A percentile compares a stretch with the other conserved stretches of the same genome.
Evolutionary conservation across 2,888 invertebrate genomes (phyloP).

Genomic region (Caenorhabditis becei): DNA sequence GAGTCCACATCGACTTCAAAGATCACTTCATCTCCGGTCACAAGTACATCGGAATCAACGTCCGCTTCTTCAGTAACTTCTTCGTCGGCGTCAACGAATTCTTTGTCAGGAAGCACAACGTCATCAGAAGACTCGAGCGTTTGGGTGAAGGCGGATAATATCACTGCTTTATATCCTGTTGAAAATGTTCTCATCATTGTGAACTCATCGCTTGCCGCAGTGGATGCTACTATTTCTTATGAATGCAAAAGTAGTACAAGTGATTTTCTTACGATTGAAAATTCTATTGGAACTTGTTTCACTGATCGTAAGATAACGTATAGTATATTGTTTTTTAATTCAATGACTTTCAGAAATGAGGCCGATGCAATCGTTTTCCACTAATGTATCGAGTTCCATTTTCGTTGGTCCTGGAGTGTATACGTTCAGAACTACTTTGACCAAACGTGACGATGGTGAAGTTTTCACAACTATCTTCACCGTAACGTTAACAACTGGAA

Average conservation of each 20-base stretch:
- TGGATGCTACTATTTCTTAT: background rate
- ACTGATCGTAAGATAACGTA: background rate
- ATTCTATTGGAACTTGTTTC: constrained; percentile 23
- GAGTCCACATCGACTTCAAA: background rate
- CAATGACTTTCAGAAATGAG: background rate
- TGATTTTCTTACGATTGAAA: background rate
- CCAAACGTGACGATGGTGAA: background rate
- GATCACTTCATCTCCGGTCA: background rate
- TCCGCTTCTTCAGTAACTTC: background rate
- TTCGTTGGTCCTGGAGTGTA: constrained; percentile 23
- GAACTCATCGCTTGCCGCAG: background rate
- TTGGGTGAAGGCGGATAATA: background rate
- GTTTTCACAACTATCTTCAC: background rate
- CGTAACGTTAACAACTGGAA: background rate
- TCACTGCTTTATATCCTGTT: background rate
- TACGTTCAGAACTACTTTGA: constrained; percentile 14
- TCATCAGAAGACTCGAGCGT: too few relatives aligned
- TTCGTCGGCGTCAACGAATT: background rate
- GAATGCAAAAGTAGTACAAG: constrained; percentile 13
- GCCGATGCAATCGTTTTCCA: background rate
- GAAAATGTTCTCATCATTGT: too few relatives aligned
- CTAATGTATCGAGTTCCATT: background rate
- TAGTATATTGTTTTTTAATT: too few relatives aligned
- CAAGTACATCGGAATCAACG: background rate
- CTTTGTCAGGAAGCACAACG: background rate